Evolutionary conservation across 2,888 invertebrate genomes (phyloP).

Genomic region (Zelleria hepariella): DNA sequence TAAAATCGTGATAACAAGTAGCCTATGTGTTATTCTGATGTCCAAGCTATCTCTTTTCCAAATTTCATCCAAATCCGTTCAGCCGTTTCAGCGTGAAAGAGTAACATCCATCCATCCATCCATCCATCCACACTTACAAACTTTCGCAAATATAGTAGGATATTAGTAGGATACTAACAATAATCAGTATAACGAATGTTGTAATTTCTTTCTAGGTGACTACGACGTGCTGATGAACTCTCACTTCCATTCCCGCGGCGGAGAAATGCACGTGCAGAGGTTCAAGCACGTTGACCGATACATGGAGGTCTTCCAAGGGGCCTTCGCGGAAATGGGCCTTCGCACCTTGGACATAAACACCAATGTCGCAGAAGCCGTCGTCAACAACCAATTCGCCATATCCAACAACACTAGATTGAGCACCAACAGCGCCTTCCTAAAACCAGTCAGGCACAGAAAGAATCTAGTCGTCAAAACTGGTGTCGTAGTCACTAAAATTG

Average conservation of each 20-base stretch:
- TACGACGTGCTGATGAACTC: constrained; percentile 61
- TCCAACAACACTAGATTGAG: constrained; percentile 60
- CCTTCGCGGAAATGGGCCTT: constrained; percentile 58
- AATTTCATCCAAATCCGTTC: too few relatives aligned
- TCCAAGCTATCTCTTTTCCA: too few relatives aligned
- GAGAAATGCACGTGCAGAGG: constrained; percentile 57
- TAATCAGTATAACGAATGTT: neutral
- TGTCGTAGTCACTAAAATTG: constrained; percentile 52
- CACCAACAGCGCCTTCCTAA: constrained; percentile 53
- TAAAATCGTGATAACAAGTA: too few relatives aligned
- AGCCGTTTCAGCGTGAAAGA: too few relatives aligned
- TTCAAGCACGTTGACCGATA: constrained; percentile 55
- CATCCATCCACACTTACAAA: too few relatives aligned
- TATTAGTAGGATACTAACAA: too few relatives aligned
- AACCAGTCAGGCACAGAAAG: constrained; percentile 51
- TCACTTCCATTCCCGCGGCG: constrained; percentile 57
- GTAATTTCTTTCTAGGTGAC: constrained; percentile 41
- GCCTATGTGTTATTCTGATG: too few relatives aligned
- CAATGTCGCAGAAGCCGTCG: constrained; percentile 53
- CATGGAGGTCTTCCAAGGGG: constrained; percentile 50
- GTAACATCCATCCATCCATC: too few relatives aligned
- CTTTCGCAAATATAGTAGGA: too few relatives aligned
- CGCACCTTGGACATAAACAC: constrained; percentile 53
- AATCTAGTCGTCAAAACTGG: constrained; percentile 53
- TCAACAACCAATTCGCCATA: constrained; percentile 55